Evolutionary conservation across 2,888 invertebrate genomes (phyloP).

Genomic region (Phalera bucephala): DNA sequence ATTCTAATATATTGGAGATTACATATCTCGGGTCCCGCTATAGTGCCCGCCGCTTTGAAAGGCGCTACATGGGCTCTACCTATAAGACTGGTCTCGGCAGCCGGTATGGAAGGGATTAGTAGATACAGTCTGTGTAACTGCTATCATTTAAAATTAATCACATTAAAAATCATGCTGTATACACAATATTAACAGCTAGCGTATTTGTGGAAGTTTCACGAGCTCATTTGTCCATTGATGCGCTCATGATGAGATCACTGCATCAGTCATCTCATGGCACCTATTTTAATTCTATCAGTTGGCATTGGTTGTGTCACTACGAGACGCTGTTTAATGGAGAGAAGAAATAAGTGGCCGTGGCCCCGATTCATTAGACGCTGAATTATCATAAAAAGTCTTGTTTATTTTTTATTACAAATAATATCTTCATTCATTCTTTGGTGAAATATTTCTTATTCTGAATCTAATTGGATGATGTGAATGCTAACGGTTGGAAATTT

Average conservation of each 20-base stretch:
- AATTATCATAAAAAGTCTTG: conserved; percentile 3
- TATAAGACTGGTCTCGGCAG: too few relatives aligned
- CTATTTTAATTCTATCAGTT: conserved; percentile 39
- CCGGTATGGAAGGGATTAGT: too few relatives aligned
- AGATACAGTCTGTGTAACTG: too few relatives aligned
- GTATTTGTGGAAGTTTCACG: conserved; percentile 8
- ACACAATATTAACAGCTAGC: too few relatives aligned
- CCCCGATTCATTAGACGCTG: conserved; percentile 46
- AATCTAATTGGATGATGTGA: too few relatives aligned
- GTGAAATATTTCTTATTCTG: background rate
- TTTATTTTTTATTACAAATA: conserved; percentile 20
- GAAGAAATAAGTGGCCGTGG: conserved; percentile 62
- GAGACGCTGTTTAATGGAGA: conserved; percentile 43
- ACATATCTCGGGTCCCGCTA: too few relatives aligned
- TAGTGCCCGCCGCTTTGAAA: too few relatives aligned
- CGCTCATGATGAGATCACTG: conserved; percentile 34
- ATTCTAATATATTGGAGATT: too few relatives aligned
- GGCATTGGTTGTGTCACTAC: conserved; percentile 38
- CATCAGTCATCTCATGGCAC: conserved; percentile 28
- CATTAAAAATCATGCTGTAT: too few relatives aligned
- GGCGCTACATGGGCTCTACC: too few relatives aligned
- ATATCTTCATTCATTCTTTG: conserved; percentile 2
- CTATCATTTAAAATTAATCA: too few relatives aligned
- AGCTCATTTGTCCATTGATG: conserved; percentile 30
- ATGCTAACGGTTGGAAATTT: too few relatives aligned